These are phyloP conservation scores for Altica lythri DNA, from an alignment of 2,888 invertebrate species.

Conservation along the genomic window DNA sequence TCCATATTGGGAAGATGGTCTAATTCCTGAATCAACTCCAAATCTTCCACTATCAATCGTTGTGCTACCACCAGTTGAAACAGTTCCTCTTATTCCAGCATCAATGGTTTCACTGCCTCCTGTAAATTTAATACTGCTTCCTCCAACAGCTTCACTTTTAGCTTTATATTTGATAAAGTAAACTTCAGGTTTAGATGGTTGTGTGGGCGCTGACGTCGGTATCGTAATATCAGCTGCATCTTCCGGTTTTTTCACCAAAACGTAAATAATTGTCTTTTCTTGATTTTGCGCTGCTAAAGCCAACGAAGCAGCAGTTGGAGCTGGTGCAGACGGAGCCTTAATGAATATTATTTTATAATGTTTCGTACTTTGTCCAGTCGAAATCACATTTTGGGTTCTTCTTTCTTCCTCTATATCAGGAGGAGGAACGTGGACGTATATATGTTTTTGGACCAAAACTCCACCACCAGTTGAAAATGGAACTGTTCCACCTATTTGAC, in stretches of 20 bases:
- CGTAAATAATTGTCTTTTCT: slow-evolving; percentile 86
- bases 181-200: slow-evolving; percentile 86
- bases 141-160: slow-evolving; percentile 58
- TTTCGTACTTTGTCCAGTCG: slow-evolving; percentile 74
- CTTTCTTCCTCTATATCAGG: slow-evolving; percentile 76
- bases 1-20: slow-evolving; percentile 52
- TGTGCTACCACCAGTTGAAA: slow-evolving; percentile 14
- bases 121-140: slow-evolving; percentile 35
- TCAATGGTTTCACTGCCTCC: slow-evolving; percentile 30
- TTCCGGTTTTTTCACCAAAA: slow-evolving; percentile 85
- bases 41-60: slow-evolving; percentile 14
- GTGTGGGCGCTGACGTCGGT: slow-evolving; percentile 79
- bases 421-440: slow-evolving; percentile 86
- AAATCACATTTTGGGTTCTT: slow-evolving; percentile 66
- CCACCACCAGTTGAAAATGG: slow-evolving; percentile 57
- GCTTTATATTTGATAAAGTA: slow-evolving; percentile 88
- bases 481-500: slow-evolving; percentile 34
- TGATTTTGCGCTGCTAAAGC: slow-evolving; percentile 80
- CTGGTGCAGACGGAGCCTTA: slow-evolving; percentile 64
- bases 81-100: slow-evolving; percentile 16
- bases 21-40: slow-evolving; percentile 40
- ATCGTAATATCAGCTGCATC: slow-evolving; percentile 71
- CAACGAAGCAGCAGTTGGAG: slow-evolving; percentile 76
- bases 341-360: slow-evolving; percentile 92
- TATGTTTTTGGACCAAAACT: slow-evolving; percentile 78